Conservation (phyloP, 2,113 vertebrate species). For the Callopanchax toddi region DNA sequence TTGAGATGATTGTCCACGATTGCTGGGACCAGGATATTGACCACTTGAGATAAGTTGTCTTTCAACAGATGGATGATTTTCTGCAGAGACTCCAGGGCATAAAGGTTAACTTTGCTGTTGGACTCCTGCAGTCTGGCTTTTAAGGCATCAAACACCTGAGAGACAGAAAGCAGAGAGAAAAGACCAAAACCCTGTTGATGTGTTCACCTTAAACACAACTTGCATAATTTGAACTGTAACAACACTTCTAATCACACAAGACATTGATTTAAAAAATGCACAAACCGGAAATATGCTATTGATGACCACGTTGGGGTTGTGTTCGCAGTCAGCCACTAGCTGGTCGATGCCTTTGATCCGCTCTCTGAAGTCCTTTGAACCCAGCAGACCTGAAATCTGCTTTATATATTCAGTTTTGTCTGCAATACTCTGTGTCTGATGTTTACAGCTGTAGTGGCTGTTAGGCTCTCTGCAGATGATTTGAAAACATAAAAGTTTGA, state of each 20-base stretch:
- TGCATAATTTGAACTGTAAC: background rate
- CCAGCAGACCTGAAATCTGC: slow-evolving; percentile 80
- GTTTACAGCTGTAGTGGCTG: slow-evolving; percentile 74
- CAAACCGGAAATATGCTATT: slow-evolving; percentile 87
- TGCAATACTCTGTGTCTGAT: slow-evolving; percentile 76
- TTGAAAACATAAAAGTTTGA: background rate
- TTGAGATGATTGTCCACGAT: slow-evolving; percentile 96
- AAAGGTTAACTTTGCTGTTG: slow-evolving; percentile 92
- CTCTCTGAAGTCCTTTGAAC: slow-evolving; percentile 90
- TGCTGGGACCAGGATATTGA: slow-evolving; percentile 91
- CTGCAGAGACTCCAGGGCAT: slow-evolving; percentile 88
- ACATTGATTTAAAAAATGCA: background rate
- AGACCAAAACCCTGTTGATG: background rate
- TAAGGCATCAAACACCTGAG: slow-evolving; percentile 92
- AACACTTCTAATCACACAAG: background rate
- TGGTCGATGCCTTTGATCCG: slow-evolving; percentile 88
- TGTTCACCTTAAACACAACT: background rate
- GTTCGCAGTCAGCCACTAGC: slow-evolving; percentile 84
- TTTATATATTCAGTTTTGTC: slow-evolving; percentile 87
- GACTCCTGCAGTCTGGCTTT: slow-evolving; percentile 90
- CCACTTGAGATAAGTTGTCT: slow-evolving; percentile 86
- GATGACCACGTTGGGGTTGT: slow-evolving; percentile 83
- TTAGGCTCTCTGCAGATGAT: slow-evolving; percentile 75
- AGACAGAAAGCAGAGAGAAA: background rate
- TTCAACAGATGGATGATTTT: slow-evolving; percentile 86